These are phyloP conservation scores for Silurus aristotelis DNA, from an alignment of 2,797 vertebrate genomes.

Conservation along the genomic window DNA sequence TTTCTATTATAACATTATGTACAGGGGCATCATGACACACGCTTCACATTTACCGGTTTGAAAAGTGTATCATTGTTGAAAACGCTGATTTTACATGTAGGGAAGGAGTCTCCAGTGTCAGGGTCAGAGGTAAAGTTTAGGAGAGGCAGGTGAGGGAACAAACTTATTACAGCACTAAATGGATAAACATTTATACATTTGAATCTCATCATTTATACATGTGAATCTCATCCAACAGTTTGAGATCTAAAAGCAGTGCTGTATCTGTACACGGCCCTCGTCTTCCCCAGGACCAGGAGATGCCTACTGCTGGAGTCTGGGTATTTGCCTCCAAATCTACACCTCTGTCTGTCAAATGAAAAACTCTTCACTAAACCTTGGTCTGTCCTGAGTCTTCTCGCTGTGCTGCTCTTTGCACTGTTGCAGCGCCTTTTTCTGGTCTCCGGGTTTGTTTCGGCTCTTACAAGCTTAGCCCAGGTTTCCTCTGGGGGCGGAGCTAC, in stretches of 20 bases:
- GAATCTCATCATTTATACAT: no score
- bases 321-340: conserved; percentile 63
- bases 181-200: neutral
- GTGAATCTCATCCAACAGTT: conserved; percentile 91
- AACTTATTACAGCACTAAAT: neutral
- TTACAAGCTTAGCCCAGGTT: neutral
- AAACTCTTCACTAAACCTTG: conserved; percentile 52
- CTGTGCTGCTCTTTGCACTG: neutral
- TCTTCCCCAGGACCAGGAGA: conserved; percentile 69
- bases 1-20: neutral
- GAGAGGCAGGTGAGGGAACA: neutral
- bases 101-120: neutral
- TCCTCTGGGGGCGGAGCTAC: no score
- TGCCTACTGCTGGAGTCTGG: conserved; percentile 70
- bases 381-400: neutral
- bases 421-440: neutral
- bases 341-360: conserved; percentile 37
- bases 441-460: neutral
- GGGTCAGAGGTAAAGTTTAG: neutral
- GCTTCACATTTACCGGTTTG: neutral
- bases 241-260: conserved; percentile 77
- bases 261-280: conserved; percentile 62
- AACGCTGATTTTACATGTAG: neutral
- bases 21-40: neutral
- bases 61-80: neutral